Conservation (phyloP, 2,888 invertebrate genomes). For the Chydorus sphaericus region DNA sequence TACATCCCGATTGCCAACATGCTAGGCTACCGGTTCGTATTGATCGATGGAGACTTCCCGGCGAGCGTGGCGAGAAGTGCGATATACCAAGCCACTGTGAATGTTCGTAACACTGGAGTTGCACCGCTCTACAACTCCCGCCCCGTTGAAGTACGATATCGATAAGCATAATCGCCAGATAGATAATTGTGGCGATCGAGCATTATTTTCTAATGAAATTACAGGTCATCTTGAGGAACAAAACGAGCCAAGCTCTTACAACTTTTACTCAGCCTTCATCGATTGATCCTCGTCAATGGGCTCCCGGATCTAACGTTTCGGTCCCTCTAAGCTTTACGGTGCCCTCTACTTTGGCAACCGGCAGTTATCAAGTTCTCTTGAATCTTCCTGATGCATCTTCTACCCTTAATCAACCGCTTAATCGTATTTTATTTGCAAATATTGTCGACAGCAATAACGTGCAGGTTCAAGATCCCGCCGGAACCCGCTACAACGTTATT, state of each 20-base stretch:
- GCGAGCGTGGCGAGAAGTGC: not conserved
- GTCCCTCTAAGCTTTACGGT: not conserved
- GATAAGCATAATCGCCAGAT: not conserved
- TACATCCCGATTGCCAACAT: slow-evolving; percentile 1
- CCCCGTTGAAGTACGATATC: not conserved
- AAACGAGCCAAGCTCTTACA: not conserved
- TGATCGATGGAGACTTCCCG: not conserved
- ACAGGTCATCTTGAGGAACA: slow-evolving; percentile 2
- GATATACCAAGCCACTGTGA: not conserved
- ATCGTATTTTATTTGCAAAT: too few species aligned
- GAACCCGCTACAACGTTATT: too few species aligned
- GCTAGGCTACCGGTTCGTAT: slow-evolving; percentile 10
- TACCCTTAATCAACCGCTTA: too few species aligned
- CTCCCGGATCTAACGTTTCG: not conserved
- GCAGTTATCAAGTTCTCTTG: slow-evolving; percentile 5
- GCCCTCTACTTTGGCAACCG: not conserved
- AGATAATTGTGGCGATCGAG: not conserved
- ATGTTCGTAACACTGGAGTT: slow-evolving; percentile 1
- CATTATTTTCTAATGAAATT: not conserved
- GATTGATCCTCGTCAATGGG: not conserved
- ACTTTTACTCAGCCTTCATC: not conserved
- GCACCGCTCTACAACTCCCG: slow-evolving; percentile 9
- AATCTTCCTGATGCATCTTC: slow-evolving; percentile 4
- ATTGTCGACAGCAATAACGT: too few species aligned
- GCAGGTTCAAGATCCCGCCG: too few species aligned